These are phyloP conservation scores for Dromius quadrimaculatus DNA, from an alignment of 2,888 invertebrate genomes.

Conservation along the genomic window DNA sequence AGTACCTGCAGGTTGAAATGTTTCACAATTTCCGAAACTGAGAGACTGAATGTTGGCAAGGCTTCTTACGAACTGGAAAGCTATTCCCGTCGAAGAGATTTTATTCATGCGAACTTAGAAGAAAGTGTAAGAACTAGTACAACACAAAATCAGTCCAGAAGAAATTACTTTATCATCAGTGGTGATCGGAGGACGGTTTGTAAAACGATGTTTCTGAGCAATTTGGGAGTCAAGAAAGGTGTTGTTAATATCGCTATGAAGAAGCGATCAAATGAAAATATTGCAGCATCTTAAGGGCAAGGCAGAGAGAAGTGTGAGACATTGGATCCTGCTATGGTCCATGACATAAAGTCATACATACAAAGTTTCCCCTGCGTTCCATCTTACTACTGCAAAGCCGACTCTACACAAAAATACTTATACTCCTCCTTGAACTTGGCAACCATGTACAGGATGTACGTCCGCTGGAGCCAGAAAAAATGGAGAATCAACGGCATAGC, in stretches of 20 bases:
- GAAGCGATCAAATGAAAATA: constrained; percentile 50
- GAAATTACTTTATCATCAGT: background rate
- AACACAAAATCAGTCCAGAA: background rate
- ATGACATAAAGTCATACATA: constrained; percentile 44
- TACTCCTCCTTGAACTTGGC: constrained; percentile 8
- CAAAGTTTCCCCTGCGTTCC: constrained; percentile 39
- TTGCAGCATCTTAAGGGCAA: constrained; percentile 33
- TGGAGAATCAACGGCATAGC: background rate
- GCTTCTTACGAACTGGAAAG: background rate
- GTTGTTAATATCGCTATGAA: constrained; percentile 53
- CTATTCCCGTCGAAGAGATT: background rate
- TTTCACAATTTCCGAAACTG: background rate
- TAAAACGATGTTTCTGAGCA: constrained; percentile 54
- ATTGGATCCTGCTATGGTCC: background rate
- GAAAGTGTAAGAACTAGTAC: background rate
- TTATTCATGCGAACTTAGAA: background rate
- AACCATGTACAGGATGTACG: constrained; percentile 22
- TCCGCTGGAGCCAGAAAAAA: background rate
- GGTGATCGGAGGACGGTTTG: constrained; percentile 39
- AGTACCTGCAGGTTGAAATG: background rate
- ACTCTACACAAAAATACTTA: constrained; percentile 6
- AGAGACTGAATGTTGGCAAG: background rate
- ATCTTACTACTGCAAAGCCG: constrained; percentile 36
- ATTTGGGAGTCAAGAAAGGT: constrained; percentile 50
- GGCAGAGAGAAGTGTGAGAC: constrained; percentile 38